Evolutionary conservation across 2,113 vertebrate species (phyloP).

Genomic region (Ptychochromis oligacanthus): DNA sequence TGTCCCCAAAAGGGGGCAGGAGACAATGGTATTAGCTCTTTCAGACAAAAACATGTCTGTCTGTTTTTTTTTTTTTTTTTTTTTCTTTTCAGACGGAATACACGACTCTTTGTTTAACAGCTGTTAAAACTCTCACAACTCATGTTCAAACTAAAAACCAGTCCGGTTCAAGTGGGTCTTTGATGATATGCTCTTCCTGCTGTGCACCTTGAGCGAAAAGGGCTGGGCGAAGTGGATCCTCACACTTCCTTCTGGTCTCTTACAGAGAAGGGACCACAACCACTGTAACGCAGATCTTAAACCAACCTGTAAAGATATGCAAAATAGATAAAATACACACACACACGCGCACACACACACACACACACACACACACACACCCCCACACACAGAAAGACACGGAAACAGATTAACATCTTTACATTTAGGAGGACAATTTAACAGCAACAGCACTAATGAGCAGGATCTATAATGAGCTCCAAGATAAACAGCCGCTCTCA

Average conservation of each 20-base stretch:
- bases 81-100: not conserved
- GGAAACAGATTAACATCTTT: constrained; percentile 16
- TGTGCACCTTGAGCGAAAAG: constrained; percentile 88
- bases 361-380: too few species aligned
- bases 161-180: not conserved
- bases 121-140: not conserved
- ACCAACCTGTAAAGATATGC: constrained; percentile 54
- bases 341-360: too few species aligned
- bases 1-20: not conserved
- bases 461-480: constrained; percentile 26
- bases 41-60: not conserved
- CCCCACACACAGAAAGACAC: constrained; percentile 28
- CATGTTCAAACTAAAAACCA: not conserved
- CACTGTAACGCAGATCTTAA: constrained; percentile 50
- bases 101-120: not conserved
- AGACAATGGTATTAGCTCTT: not conserved
- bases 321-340: too few species aligned
- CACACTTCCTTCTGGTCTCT: constrained; percentile 65
- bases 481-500: constrained; percentile 23
- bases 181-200: not conserved
- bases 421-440: constrained; percentile 32
- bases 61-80: not conserved
- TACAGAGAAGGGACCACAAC: constrained; percentile 56
- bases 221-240: constrained; percentile 88
- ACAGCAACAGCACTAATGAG: constrained; percentile 47